Evolutionary conservation across 2,888 invertebrate genomes (phyloP).

Genomic region (Tenthredo amoena): DNA sequence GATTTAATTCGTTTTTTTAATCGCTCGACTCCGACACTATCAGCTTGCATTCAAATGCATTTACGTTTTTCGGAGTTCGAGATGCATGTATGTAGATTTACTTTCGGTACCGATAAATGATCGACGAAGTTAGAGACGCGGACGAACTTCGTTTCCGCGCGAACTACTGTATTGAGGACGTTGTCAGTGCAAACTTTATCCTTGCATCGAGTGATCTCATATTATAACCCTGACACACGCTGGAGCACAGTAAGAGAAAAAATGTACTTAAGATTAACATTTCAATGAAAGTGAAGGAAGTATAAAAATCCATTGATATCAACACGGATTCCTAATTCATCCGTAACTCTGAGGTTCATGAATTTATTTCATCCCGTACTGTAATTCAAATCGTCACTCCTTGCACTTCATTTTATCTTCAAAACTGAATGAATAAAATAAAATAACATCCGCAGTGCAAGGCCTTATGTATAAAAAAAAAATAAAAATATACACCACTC

Average conservation of each 20-base stretch:
- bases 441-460: background rate
- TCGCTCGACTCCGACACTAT: background rate
- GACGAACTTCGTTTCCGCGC: background rate
- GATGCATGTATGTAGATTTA: background rate
- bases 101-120: background rate
- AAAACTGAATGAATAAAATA: background rate
- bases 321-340: background rate
- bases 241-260: background rate
- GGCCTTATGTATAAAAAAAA: background rate
- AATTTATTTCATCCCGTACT: background rate
- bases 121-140: background rate
- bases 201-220: conserved; percentile 69
- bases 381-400: background rate
- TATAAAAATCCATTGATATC: background rate
- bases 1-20: too few relatives aligned
- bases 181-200: conserved; percentile 57
- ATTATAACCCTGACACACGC: conserved; percentile 66
- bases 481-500: background rate
- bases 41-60: background rate
- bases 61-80: background rate
- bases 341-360: background rate
- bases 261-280: background rate
- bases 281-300: background rate
- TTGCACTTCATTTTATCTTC: background rate
- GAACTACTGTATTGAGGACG: conserved; percentile 13